Percentiles rank a stretch among this genome's conserved stretches.
phyloP scores from a whole-genome alignment of 2,888 invertebrate species.

The Nomada ruficornis region DNA sequence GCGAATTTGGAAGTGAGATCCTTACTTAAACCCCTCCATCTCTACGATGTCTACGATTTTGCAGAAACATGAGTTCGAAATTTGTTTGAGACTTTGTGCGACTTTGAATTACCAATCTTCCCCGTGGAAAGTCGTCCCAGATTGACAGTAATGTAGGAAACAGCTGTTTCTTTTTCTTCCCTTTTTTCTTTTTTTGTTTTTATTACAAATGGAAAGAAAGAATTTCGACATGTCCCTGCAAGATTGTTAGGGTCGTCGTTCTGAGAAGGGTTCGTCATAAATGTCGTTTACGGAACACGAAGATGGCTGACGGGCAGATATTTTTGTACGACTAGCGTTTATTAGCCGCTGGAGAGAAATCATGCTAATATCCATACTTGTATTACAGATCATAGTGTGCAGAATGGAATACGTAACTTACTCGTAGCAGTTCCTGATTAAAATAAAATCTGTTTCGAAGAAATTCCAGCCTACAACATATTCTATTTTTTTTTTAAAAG shows the following conservation, averaged over 20 bases:
- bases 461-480: neutral
- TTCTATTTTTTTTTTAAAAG: neutral
- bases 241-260: conserved; percentile 5
- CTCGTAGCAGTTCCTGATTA: neutral
- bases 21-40: neutral
- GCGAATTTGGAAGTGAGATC: neutral
- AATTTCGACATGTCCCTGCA: neutral
- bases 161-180: neutral
- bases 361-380: neutral
- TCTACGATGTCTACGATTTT: conserved; percentile 10
- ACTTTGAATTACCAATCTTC: neutral
- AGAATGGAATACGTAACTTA: neutral
- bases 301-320: conserved; percentile 3
- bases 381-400: neutral
- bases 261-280: conserved; percentile 11
- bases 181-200: neutral
- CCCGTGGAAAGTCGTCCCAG: too few relatives aligned
- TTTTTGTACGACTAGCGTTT: conserved; percentile 2
- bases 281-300: neutral
- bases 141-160: neutral
- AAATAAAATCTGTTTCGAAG: neutral
- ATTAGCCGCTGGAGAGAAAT: neutral
- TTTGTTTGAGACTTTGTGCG: neutral
- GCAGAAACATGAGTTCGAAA: neutral
- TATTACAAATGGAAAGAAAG: neutral